Base-by-base conservation (phyloP, 2,797 vertebrate genomes). In the Ficedula albicollis region DNA sequence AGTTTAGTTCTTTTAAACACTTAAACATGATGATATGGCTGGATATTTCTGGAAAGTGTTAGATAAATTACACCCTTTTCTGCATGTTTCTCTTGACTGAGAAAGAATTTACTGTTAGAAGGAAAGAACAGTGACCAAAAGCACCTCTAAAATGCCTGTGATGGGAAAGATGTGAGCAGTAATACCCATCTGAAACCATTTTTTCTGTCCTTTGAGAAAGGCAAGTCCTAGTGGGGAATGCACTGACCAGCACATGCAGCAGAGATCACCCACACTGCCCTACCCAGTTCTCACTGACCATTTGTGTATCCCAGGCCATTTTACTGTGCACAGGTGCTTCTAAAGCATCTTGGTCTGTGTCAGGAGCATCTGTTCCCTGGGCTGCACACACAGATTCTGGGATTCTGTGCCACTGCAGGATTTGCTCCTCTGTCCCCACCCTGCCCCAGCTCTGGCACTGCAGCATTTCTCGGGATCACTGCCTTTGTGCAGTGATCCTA, bases 341-440 rank as follows among this genome's bases (percentile, higher is more conserved):
- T 59, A 9, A 54, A n/a, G 58, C 41, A 23, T 43, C 20, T 22
- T 30, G 38, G 19, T 77, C 1, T 34, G 0, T 43, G 38, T 52
- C 58, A 13, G 74, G 26, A 39, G 9, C 2, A 3, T 11, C 54
- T 59, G 19, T 46, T 70, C 32, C 52, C 48, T 4, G 5, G 27
- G 58, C 56, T 55, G 84, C 63, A 43, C 49, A 43, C 3, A 0
- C 6, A 5, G 29, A 52, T 30, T 52, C 51, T 52, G 0, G 10
- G 23, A 34, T 66, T 7, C 67, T 60, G 81, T 17, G 17, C 38
- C 0, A 1, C 63, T 14, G 54, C 0, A 1, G 19, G 43, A 13
- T 34, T 43, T 89, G 19, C 16, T 69, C 22, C 54, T 29, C 7
- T n/a, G 18, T 80, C 39, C 51, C 70, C 13, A 13, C 55, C 36